Evolutionary conservation across 2,888 invertebrate species (phyloP).

Genomic region (Poecilus cupreus): DNA sequence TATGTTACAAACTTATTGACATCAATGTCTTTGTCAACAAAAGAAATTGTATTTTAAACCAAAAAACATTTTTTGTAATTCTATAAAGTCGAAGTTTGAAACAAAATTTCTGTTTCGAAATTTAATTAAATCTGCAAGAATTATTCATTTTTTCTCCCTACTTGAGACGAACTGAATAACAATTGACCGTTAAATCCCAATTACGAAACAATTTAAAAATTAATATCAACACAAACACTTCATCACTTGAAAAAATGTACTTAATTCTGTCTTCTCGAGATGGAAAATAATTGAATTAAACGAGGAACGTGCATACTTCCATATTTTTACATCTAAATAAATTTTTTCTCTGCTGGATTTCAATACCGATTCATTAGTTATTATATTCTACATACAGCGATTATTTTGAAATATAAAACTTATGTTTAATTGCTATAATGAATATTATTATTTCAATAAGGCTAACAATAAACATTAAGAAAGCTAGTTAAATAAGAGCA

Average conservation of each 20-base stretch:
- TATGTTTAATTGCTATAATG: too few species aligned
- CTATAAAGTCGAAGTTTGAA: background rate
- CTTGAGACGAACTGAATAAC: background rate
- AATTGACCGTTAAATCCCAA: conserved; percentile 39
- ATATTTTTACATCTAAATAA: conserved; percentile 2
- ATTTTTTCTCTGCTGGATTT: background rate
- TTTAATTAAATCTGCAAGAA: conserved; percentile 15
- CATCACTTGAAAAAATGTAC: conserved; percentile 46
- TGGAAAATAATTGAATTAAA: conserved; percentile 15
- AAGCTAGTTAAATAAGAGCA: too few species aligned
- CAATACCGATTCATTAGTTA: background rate
- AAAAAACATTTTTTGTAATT: conserved; percentile 2
- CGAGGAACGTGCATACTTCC: background rate
- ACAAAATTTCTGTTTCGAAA: background rate
- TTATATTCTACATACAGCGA: too few species aligned
- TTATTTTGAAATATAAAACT: too few species aligned
- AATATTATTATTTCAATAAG: too few species aligned
- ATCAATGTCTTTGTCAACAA: conserved; percentile 34
- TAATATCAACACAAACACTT: conserved; percentile 41
- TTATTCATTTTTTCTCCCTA: background rate
- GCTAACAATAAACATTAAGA: too few species aligned
- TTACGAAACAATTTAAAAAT: conserved; percentile 42
- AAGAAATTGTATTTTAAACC: conserved; percentile 33
- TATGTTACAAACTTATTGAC: background rate
- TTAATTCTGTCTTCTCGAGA: conserved; percentile 46